Conservation (phyloP, 2,888 invertebrate genomes). For the Temnothorax ravouxi region DNA sequence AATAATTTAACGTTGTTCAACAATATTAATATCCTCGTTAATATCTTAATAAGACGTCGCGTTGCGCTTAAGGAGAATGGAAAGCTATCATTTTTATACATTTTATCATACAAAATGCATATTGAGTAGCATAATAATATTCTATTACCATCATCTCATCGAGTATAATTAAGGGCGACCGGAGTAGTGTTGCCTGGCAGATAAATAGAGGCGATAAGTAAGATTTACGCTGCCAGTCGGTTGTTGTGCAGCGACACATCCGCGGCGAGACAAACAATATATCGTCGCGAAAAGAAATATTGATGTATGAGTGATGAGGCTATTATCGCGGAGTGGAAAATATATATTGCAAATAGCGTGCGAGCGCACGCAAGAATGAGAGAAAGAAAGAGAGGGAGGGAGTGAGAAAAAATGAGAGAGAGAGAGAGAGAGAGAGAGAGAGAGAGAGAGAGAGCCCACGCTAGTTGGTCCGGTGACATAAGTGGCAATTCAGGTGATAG, state of each 20-base stretch:
- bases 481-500: conserved; percentile 79
- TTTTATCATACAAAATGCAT: background rate
- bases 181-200: conserved; percentile 2
- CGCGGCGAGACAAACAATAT: conserved; percentile 63
- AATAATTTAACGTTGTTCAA: background rate
- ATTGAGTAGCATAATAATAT: conserved; percentile 15
- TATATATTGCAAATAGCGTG: conserved; percentile 21
- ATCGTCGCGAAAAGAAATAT: conserved; percentile 65
- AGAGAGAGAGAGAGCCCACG: background rate
- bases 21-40: background rate
- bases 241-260: conserved; percentile 42
- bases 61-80: too few species aligned
- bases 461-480: conserved; percentile 71
- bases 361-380: background rate
- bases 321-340: conserved; percentile 65
- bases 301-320: conserved; percentile 69
- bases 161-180: conserved; percentile 54
- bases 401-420: background rate
- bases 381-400: background rate
- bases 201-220: conserved; percentile 63
- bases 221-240: conserved; percentile 58
- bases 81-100: background rate
- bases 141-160: conserved; percentile 11
- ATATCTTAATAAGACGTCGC: background rate
- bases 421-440: too few species aligned